Conservation (phyloP, 2,797 vertebrate genomes). For the Anisognathus igniventris region DNA sequence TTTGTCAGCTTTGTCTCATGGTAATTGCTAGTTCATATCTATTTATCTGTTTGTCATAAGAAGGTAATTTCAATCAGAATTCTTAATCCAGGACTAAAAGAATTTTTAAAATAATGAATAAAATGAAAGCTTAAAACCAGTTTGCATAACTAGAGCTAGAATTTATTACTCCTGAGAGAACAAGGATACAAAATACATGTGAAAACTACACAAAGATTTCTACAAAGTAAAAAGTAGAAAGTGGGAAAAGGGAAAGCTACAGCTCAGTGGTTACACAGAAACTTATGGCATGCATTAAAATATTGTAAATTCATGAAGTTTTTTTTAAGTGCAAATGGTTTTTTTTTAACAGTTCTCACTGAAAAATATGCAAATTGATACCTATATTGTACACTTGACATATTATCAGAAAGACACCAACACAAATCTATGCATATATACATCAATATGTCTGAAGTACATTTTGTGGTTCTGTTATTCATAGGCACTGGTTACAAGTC, state of each 20-base stretch:
- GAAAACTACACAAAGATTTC: slow-evolving; percentile 57
- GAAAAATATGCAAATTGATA: slow-evolving; percentile 57
- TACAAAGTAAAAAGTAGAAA: slow-evolving; percentile 68
- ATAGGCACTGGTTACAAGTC: slow-evolving; percentile 42
- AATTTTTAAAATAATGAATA: slow-evolving; percentile 35
- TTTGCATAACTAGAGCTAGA: slow-evolving; percentile 52
- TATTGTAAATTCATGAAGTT: slow-evolving; percentile 40
- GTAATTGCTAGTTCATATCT: not conserved
- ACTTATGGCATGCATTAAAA: slow-evolving; percentile 58
- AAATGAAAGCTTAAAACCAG: slow-evolving; percentile 65
- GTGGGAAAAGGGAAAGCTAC: slow-evolving; percentile 54
- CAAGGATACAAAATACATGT: slow-evolving; percentile 68
- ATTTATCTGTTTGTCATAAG: not conserved
- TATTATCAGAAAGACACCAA: slow-evolving; percentile 26
- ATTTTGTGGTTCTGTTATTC: not conserved
- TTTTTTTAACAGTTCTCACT: slow-evolving; percentile 54
- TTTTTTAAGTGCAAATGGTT: slow-evolving; percentile 66
- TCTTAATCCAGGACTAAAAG: not conserved
- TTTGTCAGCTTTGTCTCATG: not conserved
- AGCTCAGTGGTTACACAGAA: slow-evolving; percentile 53
- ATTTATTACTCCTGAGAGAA: slow-evolving; percentile 77
- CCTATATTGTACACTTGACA: slow-evolving; percentile 44
- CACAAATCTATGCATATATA: slow-evolving; percentile 27
- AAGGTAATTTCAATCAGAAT: slow-evolving; percentile 15
- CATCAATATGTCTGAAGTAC: not conserved